phyloP scores from a whole-genome alignment of 1,140 invertebrate genomes.

The Pomacea maculata region DNA sequence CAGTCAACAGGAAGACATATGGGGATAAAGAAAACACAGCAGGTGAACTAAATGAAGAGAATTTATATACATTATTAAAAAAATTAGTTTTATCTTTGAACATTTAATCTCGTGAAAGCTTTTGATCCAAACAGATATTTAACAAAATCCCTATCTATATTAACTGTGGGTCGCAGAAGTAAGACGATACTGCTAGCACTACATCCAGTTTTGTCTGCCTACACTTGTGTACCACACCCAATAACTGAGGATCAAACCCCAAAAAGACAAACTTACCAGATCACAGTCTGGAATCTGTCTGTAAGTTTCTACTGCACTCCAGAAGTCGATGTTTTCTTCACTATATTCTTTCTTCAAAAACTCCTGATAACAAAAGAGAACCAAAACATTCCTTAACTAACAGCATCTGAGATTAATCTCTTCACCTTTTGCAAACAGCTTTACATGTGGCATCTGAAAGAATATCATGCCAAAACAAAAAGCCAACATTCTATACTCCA shows the following conservation, averaged over 20 bases:
- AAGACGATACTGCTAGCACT: no score
- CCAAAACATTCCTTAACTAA: background rate
- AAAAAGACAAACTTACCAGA: conserved; percentile 47
- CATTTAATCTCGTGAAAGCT: no score
- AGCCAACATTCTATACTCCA: background rate
- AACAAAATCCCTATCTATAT: no score
- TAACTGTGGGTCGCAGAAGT: no score
- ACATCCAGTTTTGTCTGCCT: no score
- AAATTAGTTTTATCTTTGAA: no score
- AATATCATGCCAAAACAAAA: background rate
- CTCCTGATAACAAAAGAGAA: conserved; percentile 71
- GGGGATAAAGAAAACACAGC: no score
- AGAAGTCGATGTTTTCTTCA: conserved; percentile 96
- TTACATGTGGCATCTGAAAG: background rate
- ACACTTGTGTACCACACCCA: no score
- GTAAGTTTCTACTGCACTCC: conserved; percentile 91
- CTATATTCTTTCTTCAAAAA: conserved; percentile 97
- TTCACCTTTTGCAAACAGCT: background rate
- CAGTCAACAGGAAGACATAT: background rate
- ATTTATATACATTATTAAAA: no score
- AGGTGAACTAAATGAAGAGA: no score
- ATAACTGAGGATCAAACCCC: no score
- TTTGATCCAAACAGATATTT: no score
- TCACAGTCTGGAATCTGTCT: conserved; percentile 65
- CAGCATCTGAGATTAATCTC: background rate